These are phyloP conservation scores for Dicrostonyx torquatus DNA, from an alignment of 2,797 vertebrate species.

Conservation along the genomic window DNA sequence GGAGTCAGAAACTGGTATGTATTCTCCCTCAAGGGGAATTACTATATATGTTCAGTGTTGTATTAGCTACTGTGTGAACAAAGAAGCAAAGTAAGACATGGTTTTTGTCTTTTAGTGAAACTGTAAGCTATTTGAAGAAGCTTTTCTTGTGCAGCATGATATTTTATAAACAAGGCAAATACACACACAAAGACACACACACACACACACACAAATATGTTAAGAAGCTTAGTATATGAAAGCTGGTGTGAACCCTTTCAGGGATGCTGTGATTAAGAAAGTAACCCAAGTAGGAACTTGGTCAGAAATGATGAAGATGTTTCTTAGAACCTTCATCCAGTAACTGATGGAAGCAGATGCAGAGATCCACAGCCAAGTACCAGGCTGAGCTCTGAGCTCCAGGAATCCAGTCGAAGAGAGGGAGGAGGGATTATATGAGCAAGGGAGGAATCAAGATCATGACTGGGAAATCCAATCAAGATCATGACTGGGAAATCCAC, in stretches of 20 bases:
- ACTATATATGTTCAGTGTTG: not conserved
- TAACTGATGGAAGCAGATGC: too few relatives aligned
- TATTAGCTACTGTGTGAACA: not conserved
- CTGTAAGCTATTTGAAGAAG: conserved; percentile 40
- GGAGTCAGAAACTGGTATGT: not conserved
- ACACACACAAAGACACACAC: not conserved
- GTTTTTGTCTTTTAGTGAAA: not conserved
- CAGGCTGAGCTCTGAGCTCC: too few relatives aligned
- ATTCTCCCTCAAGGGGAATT: not conserved
- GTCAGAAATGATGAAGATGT: not conserved
- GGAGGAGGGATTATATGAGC: too few relatives aligned
- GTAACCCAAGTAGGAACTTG: not conserved
- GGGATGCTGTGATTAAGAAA: not conserved
- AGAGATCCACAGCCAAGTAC: too few relatives aligned
- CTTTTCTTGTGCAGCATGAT: not conserved
- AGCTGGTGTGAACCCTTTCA: not conserved
- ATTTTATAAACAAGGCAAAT: not conserved
- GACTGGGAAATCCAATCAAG: too few relatives aligned
- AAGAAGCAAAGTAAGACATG: not conserved
- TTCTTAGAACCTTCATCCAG: not conserved
- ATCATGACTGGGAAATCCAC: too few relatives aligned
- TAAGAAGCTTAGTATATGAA: not conserved
- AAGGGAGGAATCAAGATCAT: too few relatives aligned
- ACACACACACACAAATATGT: not conserved
- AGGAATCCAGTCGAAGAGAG: too few relatives aligned